phyloP scores from a whole-genome alignment of 2,888 invertebrate species.

The Allygus modestus region DNA sequence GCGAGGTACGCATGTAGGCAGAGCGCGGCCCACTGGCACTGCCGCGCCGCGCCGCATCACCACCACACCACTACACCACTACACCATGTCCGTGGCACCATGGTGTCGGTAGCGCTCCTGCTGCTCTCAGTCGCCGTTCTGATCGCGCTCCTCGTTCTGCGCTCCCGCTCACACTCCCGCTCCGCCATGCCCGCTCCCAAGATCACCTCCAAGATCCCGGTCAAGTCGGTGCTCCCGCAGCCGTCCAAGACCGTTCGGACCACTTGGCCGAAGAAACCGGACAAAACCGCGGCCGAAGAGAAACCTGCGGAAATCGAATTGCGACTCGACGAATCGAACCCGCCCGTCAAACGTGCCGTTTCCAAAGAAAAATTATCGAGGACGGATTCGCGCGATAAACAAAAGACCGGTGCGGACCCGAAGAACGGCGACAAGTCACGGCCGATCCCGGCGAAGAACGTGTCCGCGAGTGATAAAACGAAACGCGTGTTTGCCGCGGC shows the following conservation, averaged over 20 bases:
- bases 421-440: neutral
- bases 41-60: neutral
- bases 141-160: neutral
- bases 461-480: neutral
- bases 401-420: neutral
- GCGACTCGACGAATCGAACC: constrained; percentile 11
- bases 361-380: constrained; percentile 8
- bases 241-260: neutral
- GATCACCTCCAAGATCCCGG: constrained; percentile 33
- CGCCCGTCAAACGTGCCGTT: neutral
- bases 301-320: neutral
- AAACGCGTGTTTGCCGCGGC: neutral
- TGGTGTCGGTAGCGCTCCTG: neutral
- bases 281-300: no score
- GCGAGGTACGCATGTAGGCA: constrained; percentile 17
- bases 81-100: neutral
- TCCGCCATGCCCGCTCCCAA: constrained; percentile 3
- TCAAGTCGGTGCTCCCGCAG: neutral
- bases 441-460: neutral
- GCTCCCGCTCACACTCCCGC: neutral
- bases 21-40: neutral
- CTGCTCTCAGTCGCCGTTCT: neutral
- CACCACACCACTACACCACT: neutral
- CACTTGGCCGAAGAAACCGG: neutral
- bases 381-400: neutral